These are phyloP conservation scores for Cremastobaeus sp. DNA, from an alignment of 2,888 invertebrate genomes.

Conservation along the genomic window DNA sequence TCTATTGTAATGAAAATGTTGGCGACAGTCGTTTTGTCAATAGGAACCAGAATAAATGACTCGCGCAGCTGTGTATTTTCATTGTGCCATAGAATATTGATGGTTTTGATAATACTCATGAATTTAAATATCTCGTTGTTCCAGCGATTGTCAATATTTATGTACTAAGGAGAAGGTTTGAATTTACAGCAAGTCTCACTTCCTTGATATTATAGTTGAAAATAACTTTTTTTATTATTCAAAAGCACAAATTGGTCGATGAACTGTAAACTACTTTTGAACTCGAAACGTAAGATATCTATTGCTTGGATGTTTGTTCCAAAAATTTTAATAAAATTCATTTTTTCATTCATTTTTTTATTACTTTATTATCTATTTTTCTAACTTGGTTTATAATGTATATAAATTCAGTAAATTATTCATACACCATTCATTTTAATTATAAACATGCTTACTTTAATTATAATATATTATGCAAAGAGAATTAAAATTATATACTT, in stretches of 20 bases:
- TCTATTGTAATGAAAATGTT: constrained; percentile 53
- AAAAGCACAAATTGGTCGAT: constrained; percentile 15
- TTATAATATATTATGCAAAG: no score
- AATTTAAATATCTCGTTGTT: constrained; percentile 24
- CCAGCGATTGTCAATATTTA: constrained; percentile 33
- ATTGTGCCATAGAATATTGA: constrained; percentile 40
- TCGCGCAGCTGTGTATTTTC: constrained; percentile 35
- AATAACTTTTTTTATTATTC: constrained; percentile 11
- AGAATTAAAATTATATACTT: no score
- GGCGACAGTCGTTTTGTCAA: constrained; percentile 35
- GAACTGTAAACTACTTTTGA: constrained; percentile 32
- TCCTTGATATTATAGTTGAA: constrained; percentile 12
- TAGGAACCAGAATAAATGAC: constrained; percentile 43
- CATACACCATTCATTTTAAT: no score
- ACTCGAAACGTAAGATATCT: no score
- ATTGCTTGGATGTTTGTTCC: no score
- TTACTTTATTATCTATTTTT: no score
- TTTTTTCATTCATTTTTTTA: no score
- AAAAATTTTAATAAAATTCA: no score
- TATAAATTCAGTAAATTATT: no score
- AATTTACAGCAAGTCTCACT: constrained; percentile 12
- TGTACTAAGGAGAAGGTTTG: neutral
- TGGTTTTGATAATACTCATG: constrained; percentile 24
- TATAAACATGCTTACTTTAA: no score
- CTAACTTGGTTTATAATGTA: no score